Conservation (phyloP, 1,140 invertebrate genomes). For the Oryzaephilus surinamensis region DNA sequence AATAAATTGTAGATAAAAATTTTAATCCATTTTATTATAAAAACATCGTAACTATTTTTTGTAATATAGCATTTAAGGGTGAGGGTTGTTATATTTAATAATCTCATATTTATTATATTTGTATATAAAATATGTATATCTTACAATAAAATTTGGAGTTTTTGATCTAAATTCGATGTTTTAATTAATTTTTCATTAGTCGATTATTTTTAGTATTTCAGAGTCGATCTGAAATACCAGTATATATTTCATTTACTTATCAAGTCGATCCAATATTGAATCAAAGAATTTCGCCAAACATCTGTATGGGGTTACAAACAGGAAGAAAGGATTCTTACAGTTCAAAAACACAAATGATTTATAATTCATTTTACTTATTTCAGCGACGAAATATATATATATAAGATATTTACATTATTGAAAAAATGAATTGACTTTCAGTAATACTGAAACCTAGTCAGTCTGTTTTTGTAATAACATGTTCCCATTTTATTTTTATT, state of each 20-base stretch:
- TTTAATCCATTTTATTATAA: conserved; percentile 12
- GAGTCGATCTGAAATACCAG: no score
- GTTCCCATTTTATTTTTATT: conserved; percentile 13
- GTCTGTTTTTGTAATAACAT: conserved; percentile 20
- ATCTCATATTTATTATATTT: no score
- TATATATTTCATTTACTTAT: no score
- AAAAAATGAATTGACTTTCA: conserved; percentile 34
- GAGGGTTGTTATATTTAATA: conserved; percentile 14
- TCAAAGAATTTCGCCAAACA: no score
- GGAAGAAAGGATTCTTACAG: conserved; percentile 30
- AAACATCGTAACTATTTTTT: conserved; percentile 16
- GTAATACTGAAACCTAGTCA: conserved; percentile 28
- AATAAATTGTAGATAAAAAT: conserved; percentile 16
- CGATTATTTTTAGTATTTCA: no score
- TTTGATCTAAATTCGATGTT: no score
- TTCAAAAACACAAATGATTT: conserved; percentile 35
- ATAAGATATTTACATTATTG: conserved; percentile 34
- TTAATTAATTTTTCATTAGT: no score
- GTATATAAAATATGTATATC: no score
- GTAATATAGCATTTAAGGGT: conserved; percentile 14
- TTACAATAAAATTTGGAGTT: no score
- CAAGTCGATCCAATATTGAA: no score
- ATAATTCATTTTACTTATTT: conserved; percentile 31
- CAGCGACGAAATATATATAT: conserved; percentile 30
- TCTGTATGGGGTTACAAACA: background rate